Evolutionary conservation across 2,888 invertebrate species (phyloP).

Genomic region (Amphipoea oculea): DNA sequence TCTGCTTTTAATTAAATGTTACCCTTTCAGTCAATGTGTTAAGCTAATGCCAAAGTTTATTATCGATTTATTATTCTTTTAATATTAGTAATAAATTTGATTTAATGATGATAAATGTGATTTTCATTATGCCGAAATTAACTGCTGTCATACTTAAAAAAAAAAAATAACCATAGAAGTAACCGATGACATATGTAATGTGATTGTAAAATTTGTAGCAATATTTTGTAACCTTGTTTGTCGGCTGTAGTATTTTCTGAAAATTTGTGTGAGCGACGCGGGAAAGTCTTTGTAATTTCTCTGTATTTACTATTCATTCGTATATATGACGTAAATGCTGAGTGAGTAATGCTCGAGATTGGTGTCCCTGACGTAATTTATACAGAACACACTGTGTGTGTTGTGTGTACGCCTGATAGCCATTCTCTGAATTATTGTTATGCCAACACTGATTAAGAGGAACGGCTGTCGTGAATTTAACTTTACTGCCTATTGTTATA

Average conservation of each 20-base stretch:
- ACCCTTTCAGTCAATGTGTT: not conserved
- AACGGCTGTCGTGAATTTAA: constrained; percentile 66
- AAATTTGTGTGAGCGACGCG: constrained; percentile 8
- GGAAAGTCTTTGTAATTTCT: constrained; percentile 51
- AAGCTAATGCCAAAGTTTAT: constrained; percentile 3
- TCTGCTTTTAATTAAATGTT: not conserved
- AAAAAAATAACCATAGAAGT: not conserved
- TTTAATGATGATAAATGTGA: not conserved
- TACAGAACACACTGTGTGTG: constrained; percentile 55
- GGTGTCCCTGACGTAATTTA: constrained; percentile 66
- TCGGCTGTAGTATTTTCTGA: constrained; percentile 12
- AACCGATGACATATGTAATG: constrained; percentile 13
- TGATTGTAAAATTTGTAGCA: constrained; percentile 10
- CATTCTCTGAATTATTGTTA: constrained; percentile 69
- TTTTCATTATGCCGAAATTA: not conserved
- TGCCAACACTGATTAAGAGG: constrained; percentile 68
- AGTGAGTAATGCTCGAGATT: constrained; percentile 66
- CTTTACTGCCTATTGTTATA: constrained; percentile 62
- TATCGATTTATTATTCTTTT: not conserved
- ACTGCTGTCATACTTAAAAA: too few species aligned
- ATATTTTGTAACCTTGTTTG: constrained; percentile 10
- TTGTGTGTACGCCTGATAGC: constrained; percentile 61
- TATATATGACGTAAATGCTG: constrained; percentile 54
- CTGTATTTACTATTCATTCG: constrained; percentile 63
- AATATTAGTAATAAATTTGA: not conserved